Percentiles rank a stretch among this genome's conserved stretches.
These are phyloP conservation scores for Oophaga sylvatica DNA, from an alignment of 2,797 vertebrate genomes.

Conservation along the genomic window DNA sequence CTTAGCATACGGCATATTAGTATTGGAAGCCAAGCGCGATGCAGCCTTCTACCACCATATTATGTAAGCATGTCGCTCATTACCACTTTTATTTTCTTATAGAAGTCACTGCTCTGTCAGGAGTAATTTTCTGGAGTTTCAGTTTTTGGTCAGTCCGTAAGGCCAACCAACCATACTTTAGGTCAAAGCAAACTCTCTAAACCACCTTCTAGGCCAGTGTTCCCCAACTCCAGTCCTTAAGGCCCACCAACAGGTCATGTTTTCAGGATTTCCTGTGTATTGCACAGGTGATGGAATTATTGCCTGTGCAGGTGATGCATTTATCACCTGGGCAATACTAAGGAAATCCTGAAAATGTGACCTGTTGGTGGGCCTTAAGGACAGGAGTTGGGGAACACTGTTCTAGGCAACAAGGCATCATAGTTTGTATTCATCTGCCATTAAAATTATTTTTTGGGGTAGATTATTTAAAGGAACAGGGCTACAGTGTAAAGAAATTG, in stretches of 20 bases:
- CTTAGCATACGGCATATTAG: conserved; percentile 46
- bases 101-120: background rate
- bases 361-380: no score
- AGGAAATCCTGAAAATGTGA: no score
- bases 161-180: background rate
- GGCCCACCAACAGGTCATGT: no score
- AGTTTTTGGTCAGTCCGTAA: background rate
- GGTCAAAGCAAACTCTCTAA: background rate
- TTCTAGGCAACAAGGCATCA: background rate
- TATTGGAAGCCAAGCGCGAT: conserved; percentile 12
- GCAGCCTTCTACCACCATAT: conserved; percentile 13
- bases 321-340: no score
- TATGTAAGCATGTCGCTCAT: conserved; percentile 35
- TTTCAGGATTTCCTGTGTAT: no score
- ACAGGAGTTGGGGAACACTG: no score
- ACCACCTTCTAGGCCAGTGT: background rate
- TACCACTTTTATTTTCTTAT: conserved; percentile 15
- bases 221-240: no score
- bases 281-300: no score
- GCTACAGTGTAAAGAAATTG: background rate
- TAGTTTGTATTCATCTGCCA: background rate
- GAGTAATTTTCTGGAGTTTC: background rate
- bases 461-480: background rate
- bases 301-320: no score
- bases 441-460: background rate